These are phyloP conservation scores for Casuarius casuarius DNA, from an alignment of 2,113 vertebrate species.

Conservation along the genomic window DNA sequence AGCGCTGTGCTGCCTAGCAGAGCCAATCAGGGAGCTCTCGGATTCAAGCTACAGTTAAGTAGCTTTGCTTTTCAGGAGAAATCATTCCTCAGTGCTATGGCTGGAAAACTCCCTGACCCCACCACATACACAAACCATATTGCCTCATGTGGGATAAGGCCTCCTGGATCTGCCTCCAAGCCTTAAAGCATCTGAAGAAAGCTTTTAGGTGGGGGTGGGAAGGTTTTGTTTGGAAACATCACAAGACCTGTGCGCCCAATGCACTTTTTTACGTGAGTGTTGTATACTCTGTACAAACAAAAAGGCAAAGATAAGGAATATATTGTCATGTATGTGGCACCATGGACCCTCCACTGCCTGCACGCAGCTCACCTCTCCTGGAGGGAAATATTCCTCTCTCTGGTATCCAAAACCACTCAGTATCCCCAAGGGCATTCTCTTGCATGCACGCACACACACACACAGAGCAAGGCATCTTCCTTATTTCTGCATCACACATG, in stretches of 20 bases:
- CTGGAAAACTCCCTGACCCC: background rate
- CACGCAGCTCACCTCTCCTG: background rate
- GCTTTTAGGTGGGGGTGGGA: background rate
- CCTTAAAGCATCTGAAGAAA: background rate
- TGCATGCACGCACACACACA: background rate
- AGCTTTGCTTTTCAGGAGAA: constrained; percentile 64
- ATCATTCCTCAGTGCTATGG: background rate
- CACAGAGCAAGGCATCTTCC: background rate
- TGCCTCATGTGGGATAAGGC: background rate
- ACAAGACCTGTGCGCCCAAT: background rate
- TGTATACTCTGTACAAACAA: background rate
- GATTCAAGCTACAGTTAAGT: constrained; percentile 73
- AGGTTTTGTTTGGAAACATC: background rate
- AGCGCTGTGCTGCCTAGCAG: constrained; percentile 68
- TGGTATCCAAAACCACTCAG: no score
- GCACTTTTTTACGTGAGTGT: background rate
- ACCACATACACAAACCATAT: background rate
- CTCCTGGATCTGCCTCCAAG: background rate
- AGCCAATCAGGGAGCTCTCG: constrained; percentile 76
- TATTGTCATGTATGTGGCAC: background rate
- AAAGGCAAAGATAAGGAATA: background rate
- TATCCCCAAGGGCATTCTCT: background rate
- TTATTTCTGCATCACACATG: background rate
- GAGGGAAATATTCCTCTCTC: background rate
- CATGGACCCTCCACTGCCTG: background rate